A percentile compares a stretch with the other conserved stretches of the same genome.
Conservation (phyloP, 1,140 invertebrate species). For the Ceratosolen solmsi region DNA sequence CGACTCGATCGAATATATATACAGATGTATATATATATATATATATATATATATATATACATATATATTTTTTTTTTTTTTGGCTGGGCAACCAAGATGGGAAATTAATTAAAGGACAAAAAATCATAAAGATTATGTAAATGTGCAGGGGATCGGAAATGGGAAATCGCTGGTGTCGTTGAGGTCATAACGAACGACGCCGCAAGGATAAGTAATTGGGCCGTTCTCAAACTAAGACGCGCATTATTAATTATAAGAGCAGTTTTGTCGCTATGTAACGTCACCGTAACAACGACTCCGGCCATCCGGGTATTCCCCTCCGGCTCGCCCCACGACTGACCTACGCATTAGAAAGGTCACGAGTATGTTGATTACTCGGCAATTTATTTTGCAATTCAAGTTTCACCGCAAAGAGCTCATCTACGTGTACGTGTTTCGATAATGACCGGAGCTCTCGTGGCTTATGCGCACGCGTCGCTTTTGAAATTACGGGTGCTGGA, state of each 20-base stretch:
- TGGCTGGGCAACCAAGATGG: too few species aligned
- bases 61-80: too few species aligned
- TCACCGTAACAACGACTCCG: not conserved
- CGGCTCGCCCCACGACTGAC: not conserved
- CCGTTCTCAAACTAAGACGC: not conserved
- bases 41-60: too few species aligned
- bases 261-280: not conserved
- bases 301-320: too few species aligned
- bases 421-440: not conserved
- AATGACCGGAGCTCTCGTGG: slow-evolving; percentile 20
- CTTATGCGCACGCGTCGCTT: not conserved
- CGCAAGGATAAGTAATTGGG: too few species aligned
- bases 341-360: slow-evolving; percentile 26
- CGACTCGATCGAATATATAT: too few species aligned
- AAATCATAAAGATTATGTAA: too few species aligned
- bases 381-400: slow-evolving; percentile 37
- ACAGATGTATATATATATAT: too few species aligned
- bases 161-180: not conserved
- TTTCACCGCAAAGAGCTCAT: slow-evolving; percentile 28
- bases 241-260: slow-evolving; percentile 29
- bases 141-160: not conserved
- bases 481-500: slow-evolving; percentile 27
- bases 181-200: not conserved
- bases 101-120: too few species aligned
- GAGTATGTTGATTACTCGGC: slow-evolving; percentile 58